Base-by-base conservation (phyloP, 2,888 invertebrate genomes). In the Therioaphis trifolii region DNA sequence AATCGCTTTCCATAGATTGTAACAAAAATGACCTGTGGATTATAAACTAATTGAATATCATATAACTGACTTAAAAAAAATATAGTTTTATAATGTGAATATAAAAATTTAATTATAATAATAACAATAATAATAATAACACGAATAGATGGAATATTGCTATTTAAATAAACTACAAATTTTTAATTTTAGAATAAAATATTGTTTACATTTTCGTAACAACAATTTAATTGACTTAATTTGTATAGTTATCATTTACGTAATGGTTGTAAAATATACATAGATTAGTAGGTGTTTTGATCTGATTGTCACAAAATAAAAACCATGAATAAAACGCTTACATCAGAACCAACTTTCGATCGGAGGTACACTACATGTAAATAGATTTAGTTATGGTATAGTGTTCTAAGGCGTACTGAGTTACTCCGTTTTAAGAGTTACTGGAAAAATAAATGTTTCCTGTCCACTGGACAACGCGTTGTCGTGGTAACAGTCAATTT, bases 381-480 rank as follows among this genome's bases (percentile, higher is more conserved):
- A 72, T 72, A 61, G 35, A 66, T 58, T 69, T 46, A 11, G 58
- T n/a, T 80, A 29, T n/a, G 49, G 72, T 29, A 21, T 35, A 55
- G 27, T 35, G 71, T 49, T 35, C 63, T 74, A n/a, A n/a, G n/a
- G n/a, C 15, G 14, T 29, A 35, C 40, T 15, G 77, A 49, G 43
- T 35, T 69, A 55, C 58, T 9, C 52, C 14, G 35, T 68, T 24
- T 68, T 11, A 18, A 49, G 49, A 49, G 49, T 63, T 12, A n/a
- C 49, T 72, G 46, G 80, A 61, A 52, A 82, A 78, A 77, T 24
- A 82, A n/a, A 49, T 21, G 49, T 69, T 72, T 72, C 80, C 72
- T 74, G 80, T 82, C 63, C 80, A 72, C 72, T 63, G 72, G 80
- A 72, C 72, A 61, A 24, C 29, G 61, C 43, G 80, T 82, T 35